Evolutionary conservation across 2,113 vertebrate species (phyloP), one percentile per base, ranked within the genome.

Genomic region (Proteles cristata): DNA sequence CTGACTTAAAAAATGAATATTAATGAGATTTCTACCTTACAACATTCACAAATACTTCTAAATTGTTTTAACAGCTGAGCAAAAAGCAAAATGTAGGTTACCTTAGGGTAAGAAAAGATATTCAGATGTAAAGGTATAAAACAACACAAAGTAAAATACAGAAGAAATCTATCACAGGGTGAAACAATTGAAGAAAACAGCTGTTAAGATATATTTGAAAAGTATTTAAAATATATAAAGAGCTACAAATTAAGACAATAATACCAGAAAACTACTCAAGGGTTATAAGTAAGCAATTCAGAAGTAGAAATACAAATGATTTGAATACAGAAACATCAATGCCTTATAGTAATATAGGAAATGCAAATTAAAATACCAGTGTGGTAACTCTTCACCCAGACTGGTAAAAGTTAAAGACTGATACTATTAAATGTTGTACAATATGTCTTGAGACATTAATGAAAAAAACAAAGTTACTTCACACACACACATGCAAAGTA

Each of bases 361-460:
- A 93, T 65, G 26, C n/a, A 93, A 90, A 94, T 88, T 87, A 88
- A 76, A 96, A 90, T 86, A 87, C 12, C 12, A 79, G 2, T 12
- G 1, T 73, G 7, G 53, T 19, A 26, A 12, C 1, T 69, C 7
- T 53, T 84, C 26, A 96, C 35, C 53, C 35, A 73, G 31, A 81
- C 16, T 43, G 5, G 43, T 25, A 82, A 43, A 48, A 93, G 14
- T 81, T 91, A 65, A 74, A 81, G n/a, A 79, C 0, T 80, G 16
- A 25, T 65, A 61, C 84, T 83, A 48, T 50, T 79, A 80, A 82
- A 28, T 53, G 26, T 19, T 86, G 28, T 45, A 74, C 33, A 39
- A 21, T 66, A 69, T 66, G 7, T 73, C 31, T 74, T 74, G 50
- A 80, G n/a, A 92, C 19, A 90, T 35, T 53, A 17, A 39, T 33